Evolutionary conservation across 2,888 invertebrate genomes (phyloP).

Genomic region (Cantharis lateralis): DNA sequence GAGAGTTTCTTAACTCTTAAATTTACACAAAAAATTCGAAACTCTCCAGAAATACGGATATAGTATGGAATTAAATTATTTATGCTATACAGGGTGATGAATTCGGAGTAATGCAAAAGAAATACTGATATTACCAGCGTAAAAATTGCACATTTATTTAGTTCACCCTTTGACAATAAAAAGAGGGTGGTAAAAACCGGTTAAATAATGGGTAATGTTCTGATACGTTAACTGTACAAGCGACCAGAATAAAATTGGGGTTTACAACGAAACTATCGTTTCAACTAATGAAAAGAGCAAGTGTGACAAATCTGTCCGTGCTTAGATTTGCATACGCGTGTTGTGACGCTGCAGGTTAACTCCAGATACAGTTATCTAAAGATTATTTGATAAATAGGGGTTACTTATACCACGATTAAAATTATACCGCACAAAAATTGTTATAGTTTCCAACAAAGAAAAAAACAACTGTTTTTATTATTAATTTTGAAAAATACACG

Average conservation of each 20-base stretch:
- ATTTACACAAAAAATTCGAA: neutral
- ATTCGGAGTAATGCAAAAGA: neutral
- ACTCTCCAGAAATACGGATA: neutral
- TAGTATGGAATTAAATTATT: neutral
- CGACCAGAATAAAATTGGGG: conserved; percentile 1
- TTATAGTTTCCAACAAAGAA: neutral
- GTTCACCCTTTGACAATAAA: conserved; percentile 9
- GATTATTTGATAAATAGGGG: neutral
- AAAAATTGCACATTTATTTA: conserved; percentile 13
- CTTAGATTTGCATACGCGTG: conserved; percentile 19
- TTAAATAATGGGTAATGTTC: conserved; percentile 28
- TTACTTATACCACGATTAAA: neutral
- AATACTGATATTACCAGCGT: neutral
- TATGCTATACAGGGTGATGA: neutral
- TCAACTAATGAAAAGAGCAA: conserved; percentile 6
- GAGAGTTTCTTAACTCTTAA: conserved; percentile 7
- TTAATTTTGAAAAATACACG: too few species aligned
- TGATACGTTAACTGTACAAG: conserved; percentile 24
- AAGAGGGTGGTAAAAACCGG: conserved; percentile 22
- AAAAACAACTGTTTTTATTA: too few species aligned
- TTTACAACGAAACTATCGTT: neutral
- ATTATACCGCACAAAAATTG: neutral
- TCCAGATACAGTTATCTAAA: neutral
- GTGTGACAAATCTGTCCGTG: conserved; percentile 18
- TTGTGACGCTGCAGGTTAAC: conserved; percentile 20